Evolutionary conservation across 2,888 invertebrate species (phyloP).

Genomic region (Periphyllus acericola): DNA sequence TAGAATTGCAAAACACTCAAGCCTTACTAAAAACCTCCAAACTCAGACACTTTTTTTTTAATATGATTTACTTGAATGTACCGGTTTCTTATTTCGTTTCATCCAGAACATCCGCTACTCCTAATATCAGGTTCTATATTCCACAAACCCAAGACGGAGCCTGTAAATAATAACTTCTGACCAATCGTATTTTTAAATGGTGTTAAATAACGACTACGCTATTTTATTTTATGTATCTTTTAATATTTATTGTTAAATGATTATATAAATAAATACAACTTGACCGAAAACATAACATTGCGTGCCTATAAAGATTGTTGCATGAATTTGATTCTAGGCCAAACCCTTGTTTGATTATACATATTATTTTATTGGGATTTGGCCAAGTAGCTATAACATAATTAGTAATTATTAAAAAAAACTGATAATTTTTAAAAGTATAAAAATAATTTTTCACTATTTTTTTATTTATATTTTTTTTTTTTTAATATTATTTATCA

Average conservation of each 20-base stretch:
- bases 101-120: conserved; percentile 61
- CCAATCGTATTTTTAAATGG: conserved; percentile 51
- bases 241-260: conserved; percentile 26
- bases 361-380: conserved; percentile 31
- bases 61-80: conserved; percentile 58
- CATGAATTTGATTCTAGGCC: conserved; percentile 34
- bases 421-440: conserved; percentile 28
- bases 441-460: background rate
- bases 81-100: conserved; percentile 56
- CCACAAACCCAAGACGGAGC: conserved; percentile 57
- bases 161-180: conserved; percentile 61
- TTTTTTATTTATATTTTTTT: conserved; percentile 19
- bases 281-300: conserved; percentile 49
- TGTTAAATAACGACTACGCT: conserved; percentile 29
- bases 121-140: conserved; percentile 54
- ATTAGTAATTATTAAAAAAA: background rate
- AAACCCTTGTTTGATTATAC: conserved; percentile 1
- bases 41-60: conserved; percentile 50
- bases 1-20: conserved; percentile 60
- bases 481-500: background rate
- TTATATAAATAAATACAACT: conserved; percentile 32
- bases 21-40: conserved; percentile 62
- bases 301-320: conserved; percentile 36
- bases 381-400: conserved; percentile 15
- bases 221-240: background rate